Evolutionary conservation across 1,140 invertebrate species (phyloP), one percentile per base, ranked within the genome.

Genomic region (Venturia canescens): DNA sequence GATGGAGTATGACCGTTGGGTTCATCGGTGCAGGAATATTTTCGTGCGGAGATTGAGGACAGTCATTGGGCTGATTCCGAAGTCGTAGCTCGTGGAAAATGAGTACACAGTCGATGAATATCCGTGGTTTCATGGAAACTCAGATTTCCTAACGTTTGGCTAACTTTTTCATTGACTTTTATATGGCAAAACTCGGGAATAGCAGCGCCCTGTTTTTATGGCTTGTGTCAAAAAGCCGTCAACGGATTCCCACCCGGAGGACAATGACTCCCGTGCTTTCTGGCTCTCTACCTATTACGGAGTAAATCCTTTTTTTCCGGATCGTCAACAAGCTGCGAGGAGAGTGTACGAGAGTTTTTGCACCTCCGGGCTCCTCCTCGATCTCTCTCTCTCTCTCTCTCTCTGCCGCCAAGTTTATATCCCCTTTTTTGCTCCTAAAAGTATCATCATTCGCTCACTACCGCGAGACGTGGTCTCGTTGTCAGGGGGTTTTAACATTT

Each of bases 381-480:
- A 44, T 44, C n/a, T n/a, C 3, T 53, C 18, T 18, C n/a, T n/a
- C n/a, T n/a, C n/a, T n/a, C n/a, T n/a, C n/a, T n/a, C n/a, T n/a
- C n/a, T n/a, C n/a, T n/a, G n/a, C n/a, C n/a, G n/a, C 50, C 63
- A 23, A 66, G 63, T 66, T 66, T 66, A 70, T 34, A 70, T 31
- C 15, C 29, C 27, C 16, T 70, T 70, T 26, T 16, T 70, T 29
- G 3, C 23, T 29, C 18, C 18, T 26, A 57, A 57, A 74, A 76
- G 72, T 76, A 60, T 60, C 50, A 76, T 60, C 72, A 76, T 76
- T 76, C 72, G 50, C 72, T 23, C 50, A n/a, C 29, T 27, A 53
- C 38, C 48, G 23, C 48, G 23, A 57, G 29, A 34, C 50, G 13
- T 34, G n/a, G 29, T 69, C 5, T n/a, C 6, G 11, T 31, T 34